Percentiles rank a stretch among this genome's conserved stretches.
These are phyloP conservation scores for Calliscelio sp. DNA, from an alignment of 2,888 invertebrate genomes.

Conservation along the genomic window DNA sequence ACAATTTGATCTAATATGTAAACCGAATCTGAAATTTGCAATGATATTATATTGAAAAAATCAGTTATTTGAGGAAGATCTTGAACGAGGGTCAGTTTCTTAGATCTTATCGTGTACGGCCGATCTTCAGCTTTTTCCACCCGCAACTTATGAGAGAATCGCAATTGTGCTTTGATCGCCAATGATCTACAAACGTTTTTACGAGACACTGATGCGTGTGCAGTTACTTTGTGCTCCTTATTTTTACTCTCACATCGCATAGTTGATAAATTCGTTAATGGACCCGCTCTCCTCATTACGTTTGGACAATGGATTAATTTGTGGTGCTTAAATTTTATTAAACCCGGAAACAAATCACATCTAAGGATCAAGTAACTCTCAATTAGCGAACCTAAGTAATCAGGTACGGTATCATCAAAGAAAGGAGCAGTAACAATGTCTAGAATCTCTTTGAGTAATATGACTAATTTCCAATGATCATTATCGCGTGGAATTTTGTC, in stretches of 20 bases:
- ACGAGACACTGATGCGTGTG: slow-evolving; percentile 43
- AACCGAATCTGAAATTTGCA: slow-evolving; percentile 15
- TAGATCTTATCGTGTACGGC: background rate
- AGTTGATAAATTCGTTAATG: slow-evolving; percentile 44
- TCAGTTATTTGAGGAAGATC: slow-evolving; percentile 34
- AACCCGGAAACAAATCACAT: slow-evolving; percentile 32
- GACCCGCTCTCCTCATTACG: slow-evolving; percentile 52
- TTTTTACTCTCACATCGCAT: slow-evolving; percentile 59
- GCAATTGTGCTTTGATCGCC: slow-evolving; percentile 34
- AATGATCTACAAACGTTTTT: slow-evolving; percentile 45
- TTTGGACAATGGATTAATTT: slow-evolving; percentile 53
- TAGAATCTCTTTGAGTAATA: slow-evolving; percentile 49
- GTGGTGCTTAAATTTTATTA: slow-evolving; percentile 63
- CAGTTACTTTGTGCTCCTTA: background rate
- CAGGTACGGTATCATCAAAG: slow-evolving; percentile 27
- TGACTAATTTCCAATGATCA: slow-evolving; percentile 31
- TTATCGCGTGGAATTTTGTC: slow-evolving; percentile 44
- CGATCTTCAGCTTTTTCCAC: background rate
- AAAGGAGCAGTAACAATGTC: slow-evolving; percentile 33
- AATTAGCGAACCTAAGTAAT: slow-evolving; percentile 41
- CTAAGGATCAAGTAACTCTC: slow-evolving; percentile 31
- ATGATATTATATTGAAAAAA: slow-evolving; percentile 9
- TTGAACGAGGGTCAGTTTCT: background rate
- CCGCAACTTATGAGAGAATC: slow-evolving; percentile 28
- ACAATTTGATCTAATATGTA: slow-evolving; percentile 14